Conservation (phyloP, 2,888 invertebrate genomes). For the Polylopha cassiicola region DNA sequence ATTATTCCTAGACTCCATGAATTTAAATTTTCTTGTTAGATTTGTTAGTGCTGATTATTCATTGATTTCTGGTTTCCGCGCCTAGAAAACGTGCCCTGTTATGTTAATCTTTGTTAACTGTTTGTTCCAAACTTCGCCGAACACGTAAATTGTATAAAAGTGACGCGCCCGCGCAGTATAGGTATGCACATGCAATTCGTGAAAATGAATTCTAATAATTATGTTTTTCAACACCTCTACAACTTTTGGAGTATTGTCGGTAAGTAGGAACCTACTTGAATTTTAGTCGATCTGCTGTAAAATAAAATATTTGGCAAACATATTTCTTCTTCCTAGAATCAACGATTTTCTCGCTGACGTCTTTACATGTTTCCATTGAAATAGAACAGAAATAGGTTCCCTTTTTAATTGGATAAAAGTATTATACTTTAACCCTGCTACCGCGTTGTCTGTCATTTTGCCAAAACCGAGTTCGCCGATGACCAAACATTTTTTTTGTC, state of each 20-base stretch:
- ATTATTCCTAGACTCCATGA: too few species aligned
- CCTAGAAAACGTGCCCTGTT: slow-evolving; percentile 11
- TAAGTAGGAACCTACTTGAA: too few species aligned
- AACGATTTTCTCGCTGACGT: slow-evolving; percentile 44
- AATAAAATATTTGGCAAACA: slow-evolving; percentile 66
- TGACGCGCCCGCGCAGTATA: slow-evolving; percentile 6
- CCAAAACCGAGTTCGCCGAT: slow-evolving; percentile 1
- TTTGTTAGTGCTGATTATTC: slow-evolving; percentile 1
- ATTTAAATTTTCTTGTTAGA: too few species aligned
- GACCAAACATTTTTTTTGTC: too few species aligned
- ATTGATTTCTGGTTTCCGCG: slow-evolving; percentile 1
- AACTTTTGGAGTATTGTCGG: too few species aligned
- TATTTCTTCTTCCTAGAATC: slow-evolving; percentile 55
- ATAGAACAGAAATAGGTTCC: slow-evolving; percentile 20
- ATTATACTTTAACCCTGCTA: not conserved
- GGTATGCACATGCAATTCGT: not conserved
- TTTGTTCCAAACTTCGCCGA: slow-evolving; percentile 4
- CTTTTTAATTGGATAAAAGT: not conserved
- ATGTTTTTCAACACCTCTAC: slow-evolving; percentile 1
- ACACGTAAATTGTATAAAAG: slow-evolving; percentile 12
- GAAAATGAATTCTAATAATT: not conserved
- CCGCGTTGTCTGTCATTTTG: not conserved
- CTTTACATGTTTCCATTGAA: slow-evolving; percentile 34
- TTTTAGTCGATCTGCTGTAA: slow-evolving; percentile 41
- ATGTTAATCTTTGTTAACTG: slow-evolving; percentile 7